Conservation (phyloP, 2,888 invertebrate genomes). For the Melolontha melolontha region DNA sequence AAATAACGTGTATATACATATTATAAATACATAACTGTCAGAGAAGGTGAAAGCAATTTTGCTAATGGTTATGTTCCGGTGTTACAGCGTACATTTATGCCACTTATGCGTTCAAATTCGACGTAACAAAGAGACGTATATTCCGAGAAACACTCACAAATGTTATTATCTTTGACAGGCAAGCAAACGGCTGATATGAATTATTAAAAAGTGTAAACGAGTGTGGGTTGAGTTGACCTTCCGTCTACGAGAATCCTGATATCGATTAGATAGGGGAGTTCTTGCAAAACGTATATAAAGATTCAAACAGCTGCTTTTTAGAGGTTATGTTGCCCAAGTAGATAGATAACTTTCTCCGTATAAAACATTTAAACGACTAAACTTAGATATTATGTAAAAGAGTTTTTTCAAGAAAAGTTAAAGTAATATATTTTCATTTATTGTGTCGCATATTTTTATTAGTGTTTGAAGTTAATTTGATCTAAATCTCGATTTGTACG, state of each 20-base stretch:
- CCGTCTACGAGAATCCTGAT: conserved; percentile 17
- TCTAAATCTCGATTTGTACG: no score
- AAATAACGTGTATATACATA: conserved; percentile 1
- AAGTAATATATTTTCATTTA: no score
- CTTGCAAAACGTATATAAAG: conserved; percentile 11
- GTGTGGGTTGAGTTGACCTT: conserved; percentile 30
- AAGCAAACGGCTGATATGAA: not conserved
- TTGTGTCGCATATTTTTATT: no score
- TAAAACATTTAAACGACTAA: no score
- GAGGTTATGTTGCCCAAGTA: no score
- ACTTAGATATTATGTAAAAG: no score
- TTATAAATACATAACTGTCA: no score
- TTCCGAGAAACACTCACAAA: no score
- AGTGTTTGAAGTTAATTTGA: no score
- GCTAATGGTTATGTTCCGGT: conserved; percentile 2
- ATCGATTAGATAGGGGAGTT: conserved; percentile 32
- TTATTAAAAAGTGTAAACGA: conserved; percentile 18
- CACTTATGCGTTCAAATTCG: no score
- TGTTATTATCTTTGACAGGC: conserved; percentile 12
- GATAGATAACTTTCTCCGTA: not conserved
- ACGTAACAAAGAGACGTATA: no score
- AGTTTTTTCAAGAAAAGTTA: no score
- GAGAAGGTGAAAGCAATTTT: conserved; percentile 32
- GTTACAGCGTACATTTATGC: not conserved
- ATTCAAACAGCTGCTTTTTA: conserved; percentile 23